Base-by-base conservation (phyloP, 2,797 vertebrate species). In the Myripristis jacobus region DNA sequence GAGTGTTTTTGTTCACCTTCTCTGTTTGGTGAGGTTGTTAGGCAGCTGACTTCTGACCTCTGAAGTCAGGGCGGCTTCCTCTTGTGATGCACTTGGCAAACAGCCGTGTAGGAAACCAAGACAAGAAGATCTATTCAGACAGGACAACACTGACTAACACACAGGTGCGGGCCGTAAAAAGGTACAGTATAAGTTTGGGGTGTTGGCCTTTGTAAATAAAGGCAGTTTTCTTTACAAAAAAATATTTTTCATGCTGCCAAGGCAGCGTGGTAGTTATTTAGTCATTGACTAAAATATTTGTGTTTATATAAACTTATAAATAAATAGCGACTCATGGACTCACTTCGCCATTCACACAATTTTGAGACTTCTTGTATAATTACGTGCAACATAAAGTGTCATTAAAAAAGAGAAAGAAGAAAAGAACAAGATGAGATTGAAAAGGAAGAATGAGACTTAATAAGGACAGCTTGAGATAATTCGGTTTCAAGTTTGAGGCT, bases 201-300 rank as follows among this genome's bases (percentile, higher is more conserved):
- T 82, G 79, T 91, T 92, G 91, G 96, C 96, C 96, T 98, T 98
- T 93, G 94, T 96, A 95, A 98, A 98, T 94, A 96, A 98, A 98
- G 96, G 97, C 96, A 94, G 93, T 91, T 90, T 95, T 94, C 90
- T 93, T 95, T 96, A 95, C 93, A 95, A 96, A 96, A 94, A 94
- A 93, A 83, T 95, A 95, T 94, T 93, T 85, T 93, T 94, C 93
- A 95, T 96, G 96, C 97, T 98, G 96, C 96, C 94, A 94, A 96
- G 94, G 95, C 97, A 97, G 98, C 96, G 94, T 94, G 91, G 89
- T 95, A 96, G 95, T 95, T 92, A 96, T 97, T 93, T 97, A 97
- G 97, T 98, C 96, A 97, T 92, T 95, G 97, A 99, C 97, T 97
- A 97, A 97, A 96, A 94, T 94, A 96, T 95, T 95, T 95, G 95